These are phyloP conservation scores for Paradisaea rubra DNA, from an alignment of 2,113 vertebrate species.

Conservation along the genomic window DNA sequence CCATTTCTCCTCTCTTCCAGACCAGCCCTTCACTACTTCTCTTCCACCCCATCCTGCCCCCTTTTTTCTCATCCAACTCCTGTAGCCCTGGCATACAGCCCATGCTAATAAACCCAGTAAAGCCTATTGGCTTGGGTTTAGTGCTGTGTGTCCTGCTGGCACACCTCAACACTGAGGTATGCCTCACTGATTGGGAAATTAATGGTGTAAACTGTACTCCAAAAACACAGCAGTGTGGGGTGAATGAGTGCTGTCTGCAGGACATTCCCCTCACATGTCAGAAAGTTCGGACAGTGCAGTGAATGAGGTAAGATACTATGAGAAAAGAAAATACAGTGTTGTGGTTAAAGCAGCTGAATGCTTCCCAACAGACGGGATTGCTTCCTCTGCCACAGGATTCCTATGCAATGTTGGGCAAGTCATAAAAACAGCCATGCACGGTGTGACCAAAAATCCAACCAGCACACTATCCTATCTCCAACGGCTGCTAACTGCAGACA, in stretches of 20 bases:
- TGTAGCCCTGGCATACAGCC: neutral
- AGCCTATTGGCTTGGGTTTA: neutral
- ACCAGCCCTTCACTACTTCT: neutral
- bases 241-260: neutral
- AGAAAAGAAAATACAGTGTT: neutral
- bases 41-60: neutral
- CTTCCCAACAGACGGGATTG: neutral
- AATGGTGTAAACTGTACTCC: neutral
- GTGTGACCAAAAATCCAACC: neutral
- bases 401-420: neutral
- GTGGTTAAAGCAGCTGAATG: neutral
- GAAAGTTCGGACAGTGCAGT: neutral
- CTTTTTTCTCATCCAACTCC: neutral
- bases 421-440: neutral
- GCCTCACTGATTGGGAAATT: neutral
- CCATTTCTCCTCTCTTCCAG: neutral
- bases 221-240: neutral
- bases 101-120: neutral
- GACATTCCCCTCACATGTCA: neutral
- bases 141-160: neutral
- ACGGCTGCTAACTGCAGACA: neutral
- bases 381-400: slow-evolving; percentile 8
- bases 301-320: neutral
- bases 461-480: neutral
- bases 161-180: neutral